phyloP scores from a whole-genome alignment of 2,113 vertebrate species.

The Forbesichthys agassizii region DNA sequence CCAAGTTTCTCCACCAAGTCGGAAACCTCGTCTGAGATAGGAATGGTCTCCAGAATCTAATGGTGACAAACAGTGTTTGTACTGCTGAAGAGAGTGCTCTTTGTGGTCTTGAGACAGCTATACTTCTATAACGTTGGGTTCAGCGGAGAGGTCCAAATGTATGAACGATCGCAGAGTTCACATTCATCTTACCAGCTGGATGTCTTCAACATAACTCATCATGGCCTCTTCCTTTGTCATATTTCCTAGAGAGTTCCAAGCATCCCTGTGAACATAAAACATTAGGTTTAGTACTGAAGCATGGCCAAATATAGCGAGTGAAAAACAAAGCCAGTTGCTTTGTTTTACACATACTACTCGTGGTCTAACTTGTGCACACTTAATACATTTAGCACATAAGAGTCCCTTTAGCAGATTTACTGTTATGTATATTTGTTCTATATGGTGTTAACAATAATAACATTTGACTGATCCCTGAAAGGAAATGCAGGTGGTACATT shows the following conservation, averaged over 20 bases:
- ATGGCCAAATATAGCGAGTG: not conserved
- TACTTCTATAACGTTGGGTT: not conserved
- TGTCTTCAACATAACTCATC: constrained; percentile 94
- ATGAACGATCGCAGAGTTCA: constrained; percentile 10
- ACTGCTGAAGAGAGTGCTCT: not conserved
- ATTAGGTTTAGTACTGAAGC: constrained; percentile 13
- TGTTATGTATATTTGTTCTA: too few species aligned
- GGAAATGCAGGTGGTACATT: too few species aligned
- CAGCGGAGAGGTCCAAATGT: not conserved
- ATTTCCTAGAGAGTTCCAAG: constrained; percentile 90
- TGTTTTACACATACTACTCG: too few species aligned
- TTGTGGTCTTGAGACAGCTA: not conserved
- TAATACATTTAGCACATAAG: not conserved
- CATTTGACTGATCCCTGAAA: too few species aligned
- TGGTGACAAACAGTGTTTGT: not conserved
- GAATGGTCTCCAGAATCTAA: constrained; percentile 94
- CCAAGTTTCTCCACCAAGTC: constrained; percentile 89
- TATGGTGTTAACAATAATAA: too few species aligned
- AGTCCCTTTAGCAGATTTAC: too few species aligned
- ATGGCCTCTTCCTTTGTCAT: constrained; percentile 95
- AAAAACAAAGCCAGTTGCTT: constrained; percentile 2
- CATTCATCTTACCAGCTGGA: constrained; percentile 86
- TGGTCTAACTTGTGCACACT: too few species aligned
- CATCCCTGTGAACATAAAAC: constrained; percentile 82
- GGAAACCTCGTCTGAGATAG: constrained; percentile 91